These are phyloP conservation scores for Dasysyrphus tricinctus DNA, from an alignment of 2,888 invertebrate genomes.

Conservation along the genomic window DNA sequence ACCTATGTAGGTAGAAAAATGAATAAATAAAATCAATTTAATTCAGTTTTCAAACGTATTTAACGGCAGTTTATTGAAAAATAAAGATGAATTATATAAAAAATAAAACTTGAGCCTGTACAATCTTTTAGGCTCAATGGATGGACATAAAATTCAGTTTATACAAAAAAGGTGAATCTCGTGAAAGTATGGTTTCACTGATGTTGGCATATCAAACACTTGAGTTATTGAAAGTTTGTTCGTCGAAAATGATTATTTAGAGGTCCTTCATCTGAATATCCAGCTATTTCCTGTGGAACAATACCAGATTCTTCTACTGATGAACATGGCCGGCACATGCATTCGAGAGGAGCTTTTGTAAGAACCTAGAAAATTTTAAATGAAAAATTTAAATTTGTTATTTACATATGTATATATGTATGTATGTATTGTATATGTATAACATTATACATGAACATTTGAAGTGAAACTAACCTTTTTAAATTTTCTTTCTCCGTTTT, in stretches of 20 bases:
- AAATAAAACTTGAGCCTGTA: neutral
- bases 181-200: neutral
- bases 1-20: neutral
- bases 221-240: slow-evolving; percentile 85
- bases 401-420: too few species aligned
- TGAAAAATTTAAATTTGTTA: too few species aligned
- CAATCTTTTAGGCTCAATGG: neutral
- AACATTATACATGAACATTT: too few species aligned
- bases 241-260: slow-evolving; percentile 91
- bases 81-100: neutral
- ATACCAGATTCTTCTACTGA: slow-evolving; percentile 94
- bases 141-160: neutral
- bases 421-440: too few species aligned
- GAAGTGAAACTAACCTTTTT: slow-evolving; percentile 86
- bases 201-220: neutral
- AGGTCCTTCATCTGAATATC: slow-evolving; percentile 92
- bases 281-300: slow-evolving; percentile 94
- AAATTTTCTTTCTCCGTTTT: slow-evolving; percentile 92
- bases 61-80: slow-evolving; percentile 1
- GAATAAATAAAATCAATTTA: neutral
- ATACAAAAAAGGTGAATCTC: neutral
- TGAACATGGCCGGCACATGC: slow-evolving; percentile 97
- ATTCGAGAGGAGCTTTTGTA: slow-evolving; percentile 96
- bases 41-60: neutral
- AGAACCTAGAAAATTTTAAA: slow-evolving; percentile 87